Percentiles rank a stretch among this genome's conserved stretches.
Conservation (phyloP, 2,113 vertebrate genomes). For the Phylloscopus trochilus region DNA sequence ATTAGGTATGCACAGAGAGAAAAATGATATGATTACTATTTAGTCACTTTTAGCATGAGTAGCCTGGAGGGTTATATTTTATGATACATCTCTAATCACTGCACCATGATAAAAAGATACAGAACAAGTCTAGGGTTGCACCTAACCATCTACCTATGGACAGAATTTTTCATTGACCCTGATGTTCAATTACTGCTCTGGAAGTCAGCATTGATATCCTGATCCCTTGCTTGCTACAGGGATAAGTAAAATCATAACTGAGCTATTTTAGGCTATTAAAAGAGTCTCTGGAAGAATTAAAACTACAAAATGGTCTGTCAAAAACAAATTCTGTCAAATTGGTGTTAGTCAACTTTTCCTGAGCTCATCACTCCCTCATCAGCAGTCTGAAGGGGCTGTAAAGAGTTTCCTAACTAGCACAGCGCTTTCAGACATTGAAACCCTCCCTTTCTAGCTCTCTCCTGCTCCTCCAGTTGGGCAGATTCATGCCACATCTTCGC, state of each 20-base stretch:
- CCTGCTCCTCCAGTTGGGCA: neutral
- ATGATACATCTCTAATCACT: neutral
- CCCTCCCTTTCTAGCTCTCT: neutral
- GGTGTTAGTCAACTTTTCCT: neutral
- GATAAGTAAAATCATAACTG: neutral
- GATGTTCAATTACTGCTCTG: neutral
- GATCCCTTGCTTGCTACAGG: neutral
- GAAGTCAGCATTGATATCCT: neutral
- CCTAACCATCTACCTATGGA: neutral
- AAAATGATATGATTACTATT: neutral
- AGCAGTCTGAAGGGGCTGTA: neutral
- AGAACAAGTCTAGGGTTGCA: neutral
- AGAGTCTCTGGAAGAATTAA: neutral
- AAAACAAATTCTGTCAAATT: neutral
- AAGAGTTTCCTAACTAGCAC: neutral
- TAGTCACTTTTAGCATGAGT: neutral
- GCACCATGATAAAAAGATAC: neutral
- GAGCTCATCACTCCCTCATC: neutral
- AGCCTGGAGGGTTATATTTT: neutral
- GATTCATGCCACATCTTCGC: neutral
- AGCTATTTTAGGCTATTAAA: neutral
- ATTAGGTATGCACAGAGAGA: neutral
- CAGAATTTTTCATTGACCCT: neutral
- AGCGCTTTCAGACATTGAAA: neutral
- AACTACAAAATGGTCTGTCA: neutral